phyloP scores from a whole-genome alignment of 1,140 invertebrate species.

The Riptortus pedestris region DNA sequence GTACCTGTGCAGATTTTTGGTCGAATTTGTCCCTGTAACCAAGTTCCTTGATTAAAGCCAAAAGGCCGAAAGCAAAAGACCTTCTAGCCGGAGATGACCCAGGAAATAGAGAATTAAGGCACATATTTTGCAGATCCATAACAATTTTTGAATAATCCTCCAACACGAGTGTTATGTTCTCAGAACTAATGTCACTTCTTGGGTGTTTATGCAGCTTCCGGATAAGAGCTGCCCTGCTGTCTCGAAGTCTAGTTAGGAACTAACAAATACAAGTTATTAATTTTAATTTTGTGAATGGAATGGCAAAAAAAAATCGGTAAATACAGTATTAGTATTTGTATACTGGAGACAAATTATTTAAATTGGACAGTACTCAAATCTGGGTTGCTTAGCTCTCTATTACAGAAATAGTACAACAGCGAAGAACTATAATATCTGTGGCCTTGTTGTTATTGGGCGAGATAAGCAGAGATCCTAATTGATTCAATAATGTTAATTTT shows the following conservation, averaged over 20 bases:
- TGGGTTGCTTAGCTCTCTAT: no score
- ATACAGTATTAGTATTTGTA: no score
- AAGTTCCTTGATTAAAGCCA: conserved; percentile 34
- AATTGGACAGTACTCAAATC: no score
- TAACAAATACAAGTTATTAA: no score
- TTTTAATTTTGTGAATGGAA: no score
- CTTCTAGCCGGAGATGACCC: conserved; percentile 61
- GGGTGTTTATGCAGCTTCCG: neutral
- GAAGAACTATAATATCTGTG: no score
- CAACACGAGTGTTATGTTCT: neutral
- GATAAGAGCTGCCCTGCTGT: neutral
- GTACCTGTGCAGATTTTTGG: neutral
- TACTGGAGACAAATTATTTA: no score
- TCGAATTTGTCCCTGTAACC: conserved; percentile 10
- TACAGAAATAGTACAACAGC: no score
- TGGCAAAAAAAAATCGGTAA: no score
- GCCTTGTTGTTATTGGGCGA: no score
- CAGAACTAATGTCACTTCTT: neutral
- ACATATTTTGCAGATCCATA: conserved; percentile 36
- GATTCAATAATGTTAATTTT: no score
- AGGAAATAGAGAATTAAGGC: conserved; percentile 47
- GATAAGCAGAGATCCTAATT: no score
- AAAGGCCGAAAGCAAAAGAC: conserved; percentile 49
- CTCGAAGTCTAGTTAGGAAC: neutral
- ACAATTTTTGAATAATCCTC: neutral